Base-by-base conservation (phyloP, 2,888 invertebrate genomes). In the Escarpia spicata region DNA sequence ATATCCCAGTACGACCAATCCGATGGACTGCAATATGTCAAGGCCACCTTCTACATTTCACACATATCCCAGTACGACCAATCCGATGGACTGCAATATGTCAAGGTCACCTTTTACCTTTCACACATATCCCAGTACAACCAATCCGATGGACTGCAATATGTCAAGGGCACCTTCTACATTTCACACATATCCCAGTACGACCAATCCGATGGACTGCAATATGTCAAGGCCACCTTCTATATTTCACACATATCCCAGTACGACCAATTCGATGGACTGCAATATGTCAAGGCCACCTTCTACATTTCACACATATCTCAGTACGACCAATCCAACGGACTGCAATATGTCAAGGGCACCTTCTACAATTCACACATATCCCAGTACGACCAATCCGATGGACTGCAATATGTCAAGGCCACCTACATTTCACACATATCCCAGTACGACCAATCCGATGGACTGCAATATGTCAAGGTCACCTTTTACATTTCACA, bases 111-210 rank as follows among this genome's bases (percentile, higher is more conserved):
- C n/a, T 75, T 4, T 3, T 75, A 6, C 26, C 0, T 26, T 98
- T 98, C 0, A 98, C 98, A 93, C 99, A 98, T 52, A 99, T 98
- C 37, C 97, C 97, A 43, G 97, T 97, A 94, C 97, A 95, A 90
- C 97, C 97, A 93, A 97, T 97, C 94, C 97, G 95, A 94, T 60
- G 99, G 98, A 96, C 99, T 98, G 93, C 94, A 93, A 96, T 94
- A 44, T 26, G n/a, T 75, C 75, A 75, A 26, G 19, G 75, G n/a
- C 75, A 75, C 19, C n/a, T 75, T 4, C 19, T 75, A 6, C 26
- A 2, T 26, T 98, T 98, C 0, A 98, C 98, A 93, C 99, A 98
- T 52, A 99, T 98, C 37, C 97, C 97, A 43, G 97, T 97, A 94
- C 97, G 95, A 90, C 97, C 97, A 93, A 97, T 97, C 94, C 97